Percentiles rank a stretch among this genome's conserved stretches.
Evolutionary conservation across 2,888 invertebrate species (phyloP).

Genomic region (Sympetrum striolatum): DNA sequence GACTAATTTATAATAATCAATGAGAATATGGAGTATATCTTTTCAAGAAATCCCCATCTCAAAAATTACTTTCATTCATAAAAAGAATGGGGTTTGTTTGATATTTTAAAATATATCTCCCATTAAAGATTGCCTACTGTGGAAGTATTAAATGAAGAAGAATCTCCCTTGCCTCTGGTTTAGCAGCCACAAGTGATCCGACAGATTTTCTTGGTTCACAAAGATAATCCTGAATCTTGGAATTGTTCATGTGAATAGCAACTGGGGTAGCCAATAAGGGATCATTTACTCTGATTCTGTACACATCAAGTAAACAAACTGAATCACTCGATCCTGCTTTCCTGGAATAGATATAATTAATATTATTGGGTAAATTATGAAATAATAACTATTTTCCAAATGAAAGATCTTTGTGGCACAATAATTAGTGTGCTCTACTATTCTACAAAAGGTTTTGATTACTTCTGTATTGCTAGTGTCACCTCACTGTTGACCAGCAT

Average conservation of each 20-base stretch:
- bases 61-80: too few species aligned
- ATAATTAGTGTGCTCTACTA: too few species aligned
- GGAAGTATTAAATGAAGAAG: too few species aligned
- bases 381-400: too few species aligned
- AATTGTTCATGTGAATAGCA: not conserved
- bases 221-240: not conserved
- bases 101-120: too few species aligned
- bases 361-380: too few species aligned
- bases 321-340: not conserved
- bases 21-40: too few species aligned
- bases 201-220: not conserved
- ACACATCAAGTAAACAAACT: not conserved
- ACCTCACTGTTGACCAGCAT: slow-evolving; percentile 31
- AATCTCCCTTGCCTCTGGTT: not conserved
- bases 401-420: too few species aligned
- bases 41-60: too few species aligned
- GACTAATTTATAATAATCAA: too few species aligned
- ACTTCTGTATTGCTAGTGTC: not conserved
- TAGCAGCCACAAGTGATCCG: not conserved
- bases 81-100: too few species aligned
- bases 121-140: too few species aligned
- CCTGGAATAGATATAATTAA: not conserved
- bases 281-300: not conserved
- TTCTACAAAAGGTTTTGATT: not conserved
- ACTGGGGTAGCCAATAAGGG: not conserved